phyloP scores from a whole-genome alignment of 2,888 invertebrate species.

The Anaspis maculata region DNA sequence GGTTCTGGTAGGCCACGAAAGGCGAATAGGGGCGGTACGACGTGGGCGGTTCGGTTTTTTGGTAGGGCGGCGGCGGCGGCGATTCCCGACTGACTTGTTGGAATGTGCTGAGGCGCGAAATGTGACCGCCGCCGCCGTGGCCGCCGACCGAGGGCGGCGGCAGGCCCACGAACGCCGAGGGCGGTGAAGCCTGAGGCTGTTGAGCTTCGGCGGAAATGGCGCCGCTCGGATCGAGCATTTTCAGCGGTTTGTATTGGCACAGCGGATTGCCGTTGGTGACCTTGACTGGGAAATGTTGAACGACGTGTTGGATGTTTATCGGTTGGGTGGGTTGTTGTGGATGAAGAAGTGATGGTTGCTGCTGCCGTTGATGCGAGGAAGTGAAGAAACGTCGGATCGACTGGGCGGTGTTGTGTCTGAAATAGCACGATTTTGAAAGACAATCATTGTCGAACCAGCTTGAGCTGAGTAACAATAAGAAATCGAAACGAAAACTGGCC shows the following conservation, averaged over 20 bases:
- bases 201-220: too few relatives aligned
- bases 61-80: too few relatives aligned
- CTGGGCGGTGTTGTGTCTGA: slow-evolving; percentile 27
- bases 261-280: slow-evolving; percentile 15
- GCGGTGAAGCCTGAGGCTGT: too few relatives aligned
- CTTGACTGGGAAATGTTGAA: slow-evolving; percentile 12
- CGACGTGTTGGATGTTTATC: slow-evolving; percentile 22
- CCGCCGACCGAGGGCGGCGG: neutral
- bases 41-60: slow-evolving; percentile 24
- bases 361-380: slow-evolving; percentile 22
- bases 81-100: slow-evolving; percentile 19
- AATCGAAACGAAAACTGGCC: too few relatives aligned
- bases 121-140: slow-evolving; percentile 15
- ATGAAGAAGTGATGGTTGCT: slow-evolving; percentile 14
- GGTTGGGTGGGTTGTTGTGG: slow-evolving; percentile 19
- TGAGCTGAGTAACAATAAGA: too few relatives aligned
- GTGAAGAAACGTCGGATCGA: slow-evolving; percentile 28
- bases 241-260: slow-evolving; percentile 11
- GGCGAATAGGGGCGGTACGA: slow-evolving; percentile 31
- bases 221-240: slow-evolving; percentile 6
- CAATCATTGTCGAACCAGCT: too few relatives aligned
- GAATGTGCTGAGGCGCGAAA: slow-evolving; percentile 32
- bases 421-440: too few relatives aligned
- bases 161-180: slow-evolving; percentile 3
- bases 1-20: slow-evolving; percentile 32